Evolutionary conservation across 2,888 invertebrate genomes (phyloP), one percentile per base, ranked within the genome.

Genomic region (Catocala nupta): DNA sequence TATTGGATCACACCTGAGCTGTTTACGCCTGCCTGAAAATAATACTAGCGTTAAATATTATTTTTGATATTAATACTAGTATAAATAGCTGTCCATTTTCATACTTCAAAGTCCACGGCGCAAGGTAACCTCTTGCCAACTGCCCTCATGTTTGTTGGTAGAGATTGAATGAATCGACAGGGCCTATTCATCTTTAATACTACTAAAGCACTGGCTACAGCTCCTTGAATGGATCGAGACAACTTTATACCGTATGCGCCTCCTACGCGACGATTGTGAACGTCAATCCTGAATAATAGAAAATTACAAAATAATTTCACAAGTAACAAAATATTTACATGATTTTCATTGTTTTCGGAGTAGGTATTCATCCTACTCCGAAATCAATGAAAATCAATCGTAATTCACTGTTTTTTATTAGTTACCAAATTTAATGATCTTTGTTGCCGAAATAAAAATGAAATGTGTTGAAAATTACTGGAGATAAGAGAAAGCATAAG

Each of bases 161-260:
- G 88, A 6, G 96, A 91, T 85, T 96, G 86, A 51, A 95, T 91
- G 56, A 97, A 90, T 56, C 96, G 93, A 0, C 96, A 96, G 0
- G 97, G 96, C 53, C 88, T 86, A 78, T 95, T 94, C 0, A 96
- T 85, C 68, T 95, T 95, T 65, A 92, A 81, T 1, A 96, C 95
- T 0, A 96, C 96, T 10, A 97, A 80, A 3, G 96, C 96, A 68
- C 96, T 95, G 0, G 96, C 96, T n/a, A 95, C 92, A 0, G 96
- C 94, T 0, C 95, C 82, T 51, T 95, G 91, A 6, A 89, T 81
- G 8, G 93, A 88, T 33, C 96, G 92, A 0, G 95, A 94, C 68
- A 97, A 94, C 88, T 98, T 98, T 0, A 94, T 92, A 0, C 98
- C 98, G 79, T 96, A 98, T 0, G 82, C 82, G 5, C 90, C 90